Percentiles rank a stretch among this genome's conserved stretches.
Evolutionary conservation across 1,140 invertebrate genomes (phyloP).

Genomic region (Trichogramma pretiosum): DNA sequence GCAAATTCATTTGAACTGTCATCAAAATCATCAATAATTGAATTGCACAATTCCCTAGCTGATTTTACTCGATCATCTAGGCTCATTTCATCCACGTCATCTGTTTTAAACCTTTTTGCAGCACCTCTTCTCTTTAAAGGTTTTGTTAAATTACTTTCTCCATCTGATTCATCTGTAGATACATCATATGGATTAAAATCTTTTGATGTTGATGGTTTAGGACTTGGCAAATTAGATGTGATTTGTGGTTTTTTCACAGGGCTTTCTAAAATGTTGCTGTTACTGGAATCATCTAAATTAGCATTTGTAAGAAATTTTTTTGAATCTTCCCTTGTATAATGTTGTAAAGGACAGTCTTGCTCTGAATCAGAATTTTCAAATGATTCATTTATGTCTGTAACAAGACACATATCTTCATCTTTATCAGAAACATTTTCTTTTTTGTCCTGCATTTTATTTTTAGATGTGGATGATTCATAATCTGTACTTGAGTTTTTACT

Average conservation of each 20-base stretch:
- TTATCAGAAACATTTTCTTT: conserved; percentile 5
- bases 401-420: not conserved
- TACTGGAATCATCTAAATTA: conserved; percentile 7
- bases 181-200: conserved; percentile 3
- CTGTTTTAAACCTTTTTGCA: no score
- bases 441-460: not conserved
- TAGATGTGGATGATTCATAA: not conserved
- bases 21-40: conserved; percentile 11
- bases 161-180: conserved; percentile 5
- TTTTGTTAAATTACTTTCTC: no score
- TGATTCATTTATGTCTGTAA: conserved; percentile 1
- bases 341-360: conserved; percentile 26
- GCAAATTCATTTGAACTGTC: conserved; percentile 6
- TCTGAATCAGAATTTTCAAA: conserved; percentile 32
- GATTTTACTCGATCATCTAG: no score
- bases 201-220: no score
- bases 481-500: conserved; percentile 1
- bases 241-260: not conserved
- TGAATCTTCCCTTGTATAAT: conserved; percentile 25
- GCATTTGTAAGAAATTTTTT: conserved; percentile 17
- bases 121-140: no score
- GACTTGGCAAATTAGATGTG: no score
- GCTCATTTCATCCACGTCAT: no score
- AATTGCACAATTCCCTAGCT: conserved; percentile 8
- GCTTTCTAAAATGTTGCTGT: not conserved